These are phyloP conservation scores for Neopipo cinnamomea DNA, from an alignment of 2,113 vertebrate genomes.

Conservation along the genomic window DNA sequence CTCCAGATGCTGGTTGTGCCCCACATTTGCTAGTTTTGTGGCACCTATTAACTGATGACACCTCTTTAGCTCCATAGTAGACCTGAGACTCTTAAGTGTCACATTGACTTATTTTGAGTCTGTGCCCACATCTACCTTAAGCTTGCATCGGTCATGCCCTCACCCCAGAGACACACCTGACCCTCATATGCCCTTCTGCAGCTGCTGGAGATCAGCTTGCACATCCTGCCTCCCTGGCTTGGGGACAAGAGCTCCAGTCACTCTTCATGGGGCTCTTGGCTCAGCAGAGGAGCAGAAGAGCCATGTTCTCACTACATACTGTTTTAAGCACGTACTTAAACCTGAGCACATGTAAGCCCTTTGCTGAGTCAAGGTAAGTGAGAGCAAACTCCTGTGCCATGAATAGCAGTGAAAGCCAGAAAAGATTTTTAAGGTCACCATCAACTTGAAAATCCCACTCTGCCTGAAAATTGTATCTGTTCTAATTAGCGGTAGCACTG, in stretches of 20 bases:
- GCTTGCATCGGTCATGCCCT: rapidly evolving
- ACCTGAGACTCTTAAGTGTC: neutral
- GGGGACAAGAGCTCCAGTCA: neutral
- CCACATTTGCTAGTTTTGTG: neutral
- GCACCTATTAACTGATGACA: neutral
- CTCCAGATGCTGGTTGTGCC: neutral
- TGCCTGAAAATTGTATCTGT: neutral
- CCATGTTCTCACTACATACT: neutral
- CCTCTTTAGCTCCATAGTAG: neutral
- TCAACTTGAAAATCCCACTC: slow-evolving; percentile 13
- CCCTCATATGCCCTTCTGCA: rapidly evolving
- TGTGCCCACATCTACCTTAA: neutral
- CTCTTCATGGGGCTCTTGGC: neutral
- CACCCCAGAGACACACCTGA: neutral
- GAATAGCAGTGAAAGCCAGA: neutral
- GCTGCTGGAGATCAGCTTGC: neutral
- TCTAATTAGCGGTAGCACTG: neutral
- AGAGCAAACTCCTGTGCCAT: neutral
- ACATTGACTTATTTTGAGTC: neutral
- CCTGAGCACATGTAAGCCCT: rapidly evolving
- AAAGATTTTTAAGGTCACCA: neutral
- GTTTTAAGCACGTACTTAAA: neutral
- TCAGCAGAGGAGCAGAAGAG: neutral
- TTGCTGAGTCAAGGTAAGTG: neutral
- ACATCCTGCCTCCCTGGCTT: rapidly evolving